These are phyloP conservation scores for Conus betulinus DNA, from an alignment of 1,140 invertebrate genomes.

Conservation along the genomic window DNA sequence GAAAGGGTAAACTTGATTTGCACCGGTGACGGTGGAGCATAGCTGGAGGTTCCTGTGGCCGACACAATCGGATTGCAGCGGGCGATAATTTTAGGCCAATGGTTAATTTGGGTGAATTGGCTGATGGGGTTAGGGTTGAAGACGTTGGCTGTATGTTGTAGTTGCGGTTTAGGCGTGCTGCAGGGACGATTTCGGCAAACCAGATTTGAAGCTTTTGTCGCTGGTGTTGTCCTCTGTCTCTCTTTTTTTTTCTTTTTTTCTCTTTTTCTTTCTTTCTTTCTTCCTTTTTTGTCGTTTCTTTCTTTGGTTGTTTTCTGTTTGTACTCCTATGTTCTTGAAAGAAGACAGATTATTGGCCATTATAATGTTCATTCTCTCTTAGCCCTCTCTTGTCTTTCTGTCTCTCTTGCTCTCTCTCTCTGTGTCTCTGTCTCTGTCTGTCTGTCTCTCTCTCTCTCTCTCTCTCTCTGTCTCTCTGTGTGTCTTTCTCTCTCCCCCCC, in stretches of 20 bases:
- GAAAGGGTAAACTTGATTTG: slow-evolving; percentile 4
- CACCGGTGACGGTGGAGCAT: neutral
- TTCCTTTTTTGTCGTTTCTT: no score
- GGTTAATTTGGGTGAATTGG: neutral
- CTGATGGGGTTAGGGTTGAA: neutral
- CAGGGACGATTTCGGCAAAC: neutral
- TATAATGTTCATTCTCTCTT: no score
- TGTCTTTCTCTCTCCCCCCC: no score
- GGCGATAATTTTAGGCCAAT: neutral
- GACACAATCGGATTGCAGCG: slow-evolving; percentile 1
- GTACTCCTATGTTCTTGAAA: no score
- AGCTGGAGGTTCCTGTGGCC: neutral
- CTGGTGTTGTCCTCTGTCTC: neutral
- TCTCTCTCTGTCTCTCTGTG: neutral
- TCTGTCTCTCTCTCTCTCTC: slow-evolving; percentile 1
- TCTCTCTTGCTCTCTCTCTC: neutral
- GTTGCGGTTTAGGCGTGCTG: slow-evolving; percentile 1
- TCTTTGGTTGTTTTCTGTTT: no score
- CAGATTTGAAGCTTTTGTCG: neutral
- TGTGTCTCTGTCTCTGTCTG: neutral
- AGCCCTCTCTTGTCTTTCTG: neutral
- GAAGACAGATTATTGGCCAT: no score
- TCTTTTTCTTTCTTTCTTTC: neutral
- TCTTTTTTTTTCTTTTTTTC: no score
- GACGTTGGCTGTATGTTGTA: slow-evolving; percentile 11